These are phyloP conservation scores for Drosophila ezoana DNA, from an alignment of 2,888 invertebrate genomes.

Conservation along the genomic window DNA sequence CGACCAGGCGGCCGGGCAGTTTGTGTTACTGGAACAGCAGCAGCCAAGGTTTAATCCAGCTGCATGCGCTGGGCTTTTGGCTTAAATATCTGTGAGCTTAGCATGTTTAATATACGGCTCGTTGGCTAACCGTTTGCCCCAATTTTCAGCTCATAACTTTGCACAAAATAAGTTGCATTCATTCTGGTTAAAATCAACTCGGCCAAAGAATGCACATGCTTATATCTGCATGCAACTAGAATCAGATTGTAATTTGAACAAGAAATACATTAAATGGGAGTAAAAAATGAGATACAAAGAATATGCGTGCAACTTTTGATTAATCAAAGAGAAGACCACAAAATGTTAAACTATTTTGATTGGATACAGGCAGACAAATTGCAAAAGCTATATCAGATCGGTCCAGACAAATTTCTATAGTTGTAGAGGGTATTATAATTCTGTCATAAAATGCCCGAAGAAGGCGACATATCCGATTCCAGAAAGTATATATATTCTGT, in stretches of 20 bases:
- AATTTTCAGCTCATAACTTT: conserved; percentile 36
- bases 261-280: neutral
- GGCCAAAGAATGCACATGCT: conserved; percentile 8
- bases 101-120: conserved; percentile 44
- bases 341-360: no score
- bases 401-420: no score
- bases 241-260: neutral
- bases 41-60: conserved; percentile 52
- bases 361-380: no score
- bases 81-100: conserved; percentile 54
- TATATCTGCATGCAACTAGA: neutral
- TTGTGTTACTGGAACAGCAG: conserved; percentile 17
- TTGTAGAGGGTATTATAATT: no score
- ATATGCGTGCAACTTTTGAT: neutral
- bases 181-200: conserved; percentile 33
- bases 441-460: no score
- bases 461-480: no score
- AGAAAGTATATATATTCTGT: no score
- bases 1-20: conserved; percentile 6
- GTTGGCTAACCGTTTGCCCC: conserved; percentile 34
- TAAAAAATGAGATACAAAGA: neutral
- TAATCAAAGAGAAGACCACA: no score
- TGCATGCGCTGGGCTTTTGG: conserved; percentile 50
- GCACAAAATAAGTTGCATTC: conserved; percentile 56
- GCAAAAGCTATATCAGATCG: no score